Base-by-base conservation (phyloP, 1,140 invertebrate species). In the Lysiphlebus fabarum region DNA sequence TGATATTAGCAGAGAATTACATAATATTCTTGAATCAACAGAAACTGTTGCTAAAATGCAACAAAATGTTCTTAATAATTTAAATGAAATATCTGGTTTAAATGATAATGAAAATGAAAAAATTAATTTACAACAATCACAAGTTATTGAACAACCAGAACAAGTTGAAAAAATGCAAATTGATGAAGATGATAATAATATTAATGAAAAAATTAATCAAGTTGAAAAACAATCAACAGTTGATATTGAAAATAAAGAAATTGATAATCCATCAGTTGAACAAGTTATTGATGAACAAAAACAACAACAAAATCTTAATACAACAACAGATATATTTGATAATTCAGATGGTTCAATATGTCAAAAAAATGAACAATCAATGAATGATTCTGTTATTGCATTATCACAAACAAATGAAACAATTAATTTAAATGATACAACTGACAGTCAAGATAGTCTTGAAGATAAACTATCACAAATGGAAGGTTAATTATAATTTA, bases 381-480 rank as follows among this genome's bases (percentile, higher is more conserved):
- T 72, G 1, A 62, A 60, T 0, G 71, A 76, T 1, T 67, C 75
- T 0, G 72, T 72, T 4, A 67, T 75, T 8, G 74, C 74, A 55
- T 58, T 79, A 0, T 60, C 70, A 1, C 43, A 64, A 0, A 43
- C 36, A 0, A 71, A 67, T 44, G 70, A 76, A 8, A 74, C 72
- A 0, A 73, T 80, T 9, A 73, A 69, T 60, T 56, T 78, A 9
- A 76, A 69, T 8, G 78, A 80, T 26, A 70, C 75, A 1, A 74
- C 67, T 10, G 77, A 79, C 34, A 80, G 74, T 56, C 75, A 76
- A 38, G 78, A 80, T 8, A 80, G 78, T 53, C 65, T 80, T 26
- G 78, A 80, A 50, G 75, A 77, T 40, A 78, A 78, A 60, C 66
- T 80, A 7, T 78, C 76, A 14, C 73, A 77, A 49, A 79, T 80